Conservation (phyloP, 2,888 invertebrate species). For the Xanthia icteritia region DNA sequence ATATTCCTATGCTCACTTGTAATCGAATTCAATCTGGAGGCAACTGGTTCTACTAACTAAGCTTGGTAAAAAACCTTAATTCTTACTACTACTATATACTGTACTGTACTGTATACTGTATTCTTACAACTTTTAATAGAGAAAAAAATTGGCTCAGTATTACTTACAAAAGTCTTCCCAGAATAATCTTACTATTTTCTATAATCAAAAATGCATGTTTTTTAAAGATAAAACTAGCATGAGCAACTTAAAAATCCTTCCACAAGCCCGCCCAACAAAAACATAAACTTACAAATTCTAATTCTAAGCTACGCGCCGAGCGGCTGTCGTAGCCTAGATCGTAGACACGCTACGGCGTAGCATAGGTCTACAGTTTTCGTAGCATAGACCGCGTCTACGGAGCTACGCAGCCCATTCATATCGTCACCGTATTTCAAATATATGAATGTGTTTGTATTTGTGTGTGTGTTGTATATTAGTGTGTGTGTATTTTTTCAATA, state of each 20-base stretch:
- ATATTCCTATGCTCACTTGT: background rate
- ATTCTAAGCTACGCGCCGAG: conserved; percentile 45
- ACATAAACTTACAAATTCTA: background rate
- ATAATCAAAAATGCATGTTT: background rate
- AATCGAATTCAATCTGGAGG: background rate
- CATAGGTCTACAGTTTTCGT: conserved; percentile 71
- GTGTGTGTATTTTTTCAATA: conserved; percentile 45
- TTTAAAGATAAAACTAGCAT: background rate
- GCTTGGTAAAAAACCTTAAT: no score
- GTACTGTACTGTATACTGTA: no score
- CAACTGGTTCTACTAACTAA: no score
- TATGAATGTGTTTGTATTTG: conserved; percentile 34
- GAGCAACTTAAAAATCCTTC: background rate
- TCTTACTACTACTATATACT: no score
- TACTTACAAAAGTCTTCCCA: background rate
- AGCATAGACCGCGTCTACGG: conserved; percentile 71
- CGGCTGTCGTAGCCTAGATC: conserved; percentile 63
- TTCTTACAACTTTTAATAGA: no score
- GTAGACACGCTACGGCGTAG: conserved; percentile 75
- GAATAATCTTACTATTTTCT: background rate
- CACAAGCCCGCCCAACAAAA: background rate
- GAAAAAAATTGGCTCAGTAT: background rate
- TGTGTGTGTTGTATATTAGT: background rate
- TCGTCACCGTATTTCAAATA: conserved; percentile 35
- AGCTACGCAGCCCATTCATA: conserved; percentile 64